Conservation (phyloP, 2,113 vertebrate species). For the Amphiprion ocellaris region DNA sequence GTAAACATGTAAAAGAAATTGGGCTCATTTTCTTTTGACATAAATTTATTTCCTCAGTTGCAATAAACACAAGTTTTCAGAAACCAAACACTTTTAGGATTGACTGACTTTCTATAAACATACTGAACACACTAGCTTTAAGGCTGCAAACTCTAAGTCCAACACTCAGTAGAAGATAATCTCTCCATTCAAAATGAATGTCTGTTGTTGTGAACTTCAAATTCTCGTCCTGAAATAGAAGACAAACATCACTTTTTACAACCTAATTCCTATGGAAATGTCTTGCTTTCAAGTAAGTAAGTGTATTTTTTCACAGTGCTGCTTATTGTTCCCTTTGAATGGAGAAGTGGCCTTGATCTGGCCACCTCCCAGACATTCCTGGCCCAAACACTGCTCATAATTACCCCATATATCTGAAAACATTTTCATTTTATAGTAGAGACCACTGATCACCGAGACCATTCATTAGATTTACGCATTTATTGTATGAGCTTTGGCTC, state of each 20-base stretch:
- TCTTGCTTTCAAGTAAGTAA: too few species aligned
- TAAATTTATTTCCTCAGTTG: constrained; percentile 1
- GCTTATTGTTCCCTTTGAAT: neutral
- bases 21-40: neutral
- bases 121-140: neutral
- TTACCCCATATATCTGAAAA: too few species aligned
- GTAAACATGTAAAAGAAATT: too few species aligned
- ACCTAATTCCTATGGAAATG: too few species aligned
- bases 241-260: too few species aligned
- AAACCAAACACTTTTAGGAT: neutral
- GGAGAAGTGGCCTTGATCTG: neutral
- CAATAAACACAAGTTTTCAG: neutral
- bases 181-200: too few species aligned
- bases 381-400: too few species aligned
- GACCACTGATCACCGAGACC: neutral
- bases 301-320: too few species aligned
- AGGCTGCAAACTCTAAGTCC: neutral
- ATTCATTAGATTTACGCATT: constrained; percentile 2
- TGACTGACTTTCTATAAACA: neutral
- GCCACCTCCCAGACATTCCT: neutral
- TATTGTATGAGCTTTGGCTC: neutral
- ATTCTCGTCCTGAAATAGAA: too few species aligned
- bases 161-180: too few species aligned
- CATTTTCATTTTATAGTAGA: too few species aligned
- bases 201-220: too few species aligned